Evolutionary conservation across 2,888 invertebrate species (phyloP).

Genomic region (Oscheius myriophilus): DNA sequence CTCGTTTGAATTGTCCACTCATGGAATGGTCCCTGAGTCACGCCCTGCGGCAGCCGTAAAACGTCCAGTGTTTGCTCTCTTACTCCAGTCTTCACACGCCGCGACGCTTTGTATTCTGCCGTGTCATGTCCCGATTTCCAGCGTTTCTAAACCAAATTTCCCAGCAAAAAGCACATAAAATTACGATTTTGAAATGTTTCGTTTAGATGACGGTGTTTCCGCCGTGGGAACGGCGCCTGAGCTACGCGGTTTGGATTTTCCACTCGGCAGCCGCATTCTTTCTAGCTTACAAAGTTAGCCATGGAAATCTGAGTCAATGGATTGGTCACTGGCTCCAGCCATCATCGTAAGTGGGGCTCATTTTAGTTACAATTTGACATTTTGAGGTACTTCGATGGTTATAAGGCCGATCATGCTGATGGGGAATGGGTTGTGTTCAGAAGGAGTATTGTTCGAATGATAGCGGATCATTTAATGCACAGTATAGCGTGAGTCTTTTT

Average conservation of each 20-base stretch:
- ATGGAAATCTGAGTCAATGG: constrained; percentile 49
- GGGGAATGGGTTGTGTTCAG: constrained; percentile 62
- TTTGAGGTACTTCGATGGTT: constrained; percentile 52
- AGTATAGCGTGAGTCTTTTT: constrained; percentile 34
- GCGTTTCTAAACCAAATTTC: no score
- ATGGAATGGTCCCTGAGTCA: no score
- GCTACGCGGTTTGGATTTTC: constrained; percentile 55
- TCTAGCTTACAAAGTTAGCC: constrained; percentile 51
- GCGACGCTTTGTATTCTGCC: no score
- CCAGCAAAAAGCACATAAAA: no score
- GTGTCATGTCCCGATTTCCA: no score
- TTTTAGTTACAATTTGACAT: not conserved
- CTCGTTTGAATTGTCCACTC: no score
- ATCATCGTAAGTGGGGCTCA: constrained; percentile 19
- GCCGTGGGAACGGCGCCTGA: constrained; percentile 40
- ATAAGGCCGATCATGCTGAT: constrained; percentile 56
- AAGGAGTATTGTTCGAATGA: constrained; percentile 37
- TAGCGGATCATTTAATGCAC: constrained; percentile 34
- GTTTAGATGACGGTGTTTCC: constrained; percentile 27
- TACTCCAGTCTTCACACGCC: no score
- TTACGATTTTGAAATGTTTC: not conserved
- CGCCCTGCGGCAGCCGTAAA: no score
- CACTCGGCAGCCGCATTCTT: constrained; percentile 57
- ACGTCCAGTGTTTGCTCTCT: no score
- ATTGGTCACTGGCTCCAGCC: constrained; percentile 44